Conservation (phyloP, 2,888 invertebrate species). For the Masnerella sp. region DNA sequence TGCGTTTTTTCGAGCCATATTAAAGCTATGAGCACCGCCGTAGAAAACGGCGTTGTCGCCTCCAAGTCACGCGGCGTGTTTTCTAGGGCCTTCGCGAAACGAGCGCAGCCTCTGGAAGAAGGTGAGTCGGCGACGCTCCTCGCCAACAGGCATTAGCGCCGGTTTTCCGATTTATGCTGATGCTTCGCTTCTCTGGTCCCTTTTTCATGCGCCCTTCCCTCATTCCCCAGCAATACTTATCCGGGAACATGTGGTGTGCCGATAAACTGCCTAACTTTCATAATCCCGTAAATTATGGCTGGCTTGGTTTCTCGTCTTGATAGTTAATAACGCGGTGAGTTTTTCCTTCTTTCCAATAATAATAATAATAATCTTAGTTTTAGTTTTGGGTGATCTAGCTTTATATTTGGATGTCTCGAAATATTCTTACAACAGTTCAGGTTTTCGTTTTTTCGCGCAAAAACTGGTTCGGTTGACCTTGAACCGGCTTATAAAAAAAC, state of each 20-base stretch:
- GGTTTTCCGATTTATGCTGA: slow-evolving; percentile 41
- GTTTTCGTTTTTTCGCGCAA: too few relatives aligned
- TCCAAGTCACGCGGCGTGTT: slow-evolving; percentile 72
- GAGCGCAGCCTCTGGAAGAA: slow-evolving; percentile 74
- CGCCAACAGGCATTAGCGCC: slow-evolving; percentile 19
- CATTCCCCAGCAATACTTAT: slow-evolving; percentile 10
- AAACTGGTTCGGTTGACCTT: too few relatives aligned
- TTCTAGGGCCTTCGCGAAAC: slow-evolving; percentile 73
- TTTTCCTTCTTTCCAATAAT: slow-evolving; percentile 14
- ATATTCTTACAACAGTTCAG: too few relatives aligned
- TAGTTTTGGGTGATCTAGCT: too few relatives aligned
- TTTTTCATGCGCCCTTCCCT: not conserved
- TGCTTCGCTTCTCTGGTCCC: slow-evolving; percentile 29
- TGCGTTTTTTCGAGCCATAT: slow-evolving; percentile 52
- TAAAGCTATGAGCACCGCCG: slow-evolving; percentile 70
- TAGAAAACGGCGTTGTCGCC: slow-evolving; percentile 71
- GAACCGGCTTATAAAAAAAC: too few relatives aligned
- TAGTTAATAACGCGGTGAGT: slow-evolving; percentile 13
- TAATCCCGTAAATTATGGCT: slow-evolving; percentile 24
- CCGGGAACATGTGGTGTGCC: slow-evolving; percentile 35
- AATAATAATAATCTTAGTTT: too few relatives aligned
- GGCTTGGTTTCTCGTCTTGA: slow-evolving; percentile 20
- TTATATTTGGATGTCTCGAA: too few relatives aligned
- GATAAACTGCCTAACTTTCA: slow-evolving; percentile 42
- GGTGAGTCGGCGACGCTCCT: slow-evolving; percentile 67